These are phyloP conservation scores for Tipula confusa DNA, from an alignment of 2,888 invertebrate genomes.

Conservation along the genomic window DNA sequence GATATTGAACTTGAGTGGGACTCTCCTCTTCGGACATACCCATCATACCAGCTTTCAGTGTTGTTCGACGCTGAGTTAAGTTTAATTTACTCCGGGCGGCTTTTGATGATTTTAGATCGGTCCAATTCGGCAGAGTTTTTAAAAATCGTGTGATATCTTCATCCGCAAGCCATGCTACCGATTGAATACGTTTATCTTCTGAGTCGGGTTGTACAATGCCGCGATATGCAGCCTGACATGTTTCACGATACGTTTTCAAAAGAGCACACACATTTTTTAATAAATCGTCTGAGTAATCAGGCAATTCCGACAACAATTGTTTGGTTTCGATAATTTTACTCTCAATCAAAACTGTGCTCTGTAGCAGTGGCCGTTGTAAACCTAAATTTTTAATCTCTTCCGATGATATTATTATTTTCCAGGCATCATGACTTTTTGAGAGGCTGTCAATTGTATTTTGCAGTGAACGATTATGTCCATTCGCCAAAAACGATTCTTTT, in stretches of 20 bases:
- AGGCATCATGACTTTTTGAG: conserved; percentile 70
- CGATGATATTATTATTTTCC: conserved; percentile 69
- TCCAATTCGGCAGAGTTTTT: conserved; percentile 78
- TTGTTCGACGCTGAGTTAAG: not conserved
- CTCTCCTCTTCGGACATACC: conserved; percentile 65
- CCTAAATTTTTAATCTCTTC: conserved; percentile 62
- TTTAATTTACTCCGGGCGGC: conserved; percentile 40
- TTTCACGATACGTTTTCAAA: conserved; percentile 67
- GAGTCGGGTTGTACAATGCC: conserved; percentile 73
- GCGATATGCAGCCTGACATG: conserved; percentile 67
- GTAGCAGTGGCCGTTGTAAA: conserved; percentile 59
- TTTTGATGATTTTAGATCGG: conserved; percentile 56
- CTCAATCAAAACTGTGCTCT: conserved; percentile 71
- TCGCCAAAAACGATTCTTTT: conserved; percentile 77
- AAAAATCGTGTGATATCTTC: conserved; percentile 91
- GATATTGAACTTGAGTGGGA: conserved; percentile 70
- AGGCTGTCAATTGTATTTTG: conserved; percentile 60
- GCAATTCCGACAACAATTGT: conserved; percentile 64
- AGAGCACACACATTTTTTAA: conserved; percentile 67
- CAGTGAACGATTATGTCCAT: conserved; percentile 58
- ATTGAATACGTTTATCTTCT: conserved; percentile 73
- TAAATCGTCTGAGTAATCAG: conserved; percentile 70
- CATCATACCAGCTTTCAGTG: not conserved
- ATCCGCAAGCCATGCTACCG: conserved; percentile 87
- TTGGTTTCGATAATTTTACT: conserved; percentile 58